Evolutionary conservation across 2,888 invertebrate species (phyloP).

Genomic region (Empis stercorea): DNA sequence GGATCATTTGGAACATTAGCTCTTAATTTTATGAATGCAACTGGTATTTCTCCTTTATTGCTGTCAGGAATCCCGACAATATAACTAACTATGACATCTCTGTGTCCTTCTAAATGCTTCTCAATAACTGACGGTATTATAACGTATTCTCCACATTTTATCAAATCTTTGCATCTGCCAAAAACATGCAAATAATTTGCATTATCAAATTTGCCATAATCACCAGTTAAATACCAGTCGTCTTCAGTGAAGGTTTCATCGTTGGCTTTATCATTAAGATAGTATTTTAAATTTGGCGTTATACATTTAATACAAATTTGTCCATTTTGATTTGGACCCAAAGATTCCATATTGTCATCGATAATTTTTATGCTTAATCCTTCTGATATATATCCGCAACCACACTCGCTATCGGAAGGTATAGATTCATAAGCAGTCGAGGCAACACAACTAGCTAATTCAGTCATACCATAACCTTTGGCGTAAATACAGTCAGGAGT

Average conservation of each 20-base stretch:
- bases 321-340: slow-evolving; percentile 5
- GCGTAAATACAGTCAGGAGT: neutral
- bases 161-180: neutral
- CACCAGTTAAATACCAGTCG: slow-evolving; percentile 1
- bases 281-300: slow-evolving; percentile 1
- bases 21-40: neutral
- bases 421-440: no score
- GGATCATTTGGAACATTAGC: no score
- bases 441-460: slow-evolving; percentile 3
- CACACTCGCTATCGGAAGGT: neutral
- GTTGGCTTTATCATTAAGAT: slow-evolving; percentile 1
- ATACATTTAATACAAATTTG: slow-evolving; percentile 4
- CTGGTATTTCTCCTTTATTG: slow-evolving; percentile 5
- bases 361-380: neutral
- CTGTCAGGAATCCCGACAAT: slow-evolving; percentile 5
- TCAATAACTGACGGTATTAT: neutral
- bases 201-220: slow-evolving; percentile 4
- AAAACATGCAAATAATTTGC: neutral
- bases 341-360: neutral
- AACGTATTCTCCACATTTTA: neutral
- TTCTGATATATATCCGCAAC: no score
- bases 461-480: slow-evolving; percentile 8
- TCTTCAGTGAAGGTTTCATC: neutral
- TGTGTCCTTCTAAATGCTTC: neutral
- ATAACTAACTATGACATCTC: neutral